Conservation (phyloP, 2,888 invertebrate species). For the Drosophila longiperda region DNA sequence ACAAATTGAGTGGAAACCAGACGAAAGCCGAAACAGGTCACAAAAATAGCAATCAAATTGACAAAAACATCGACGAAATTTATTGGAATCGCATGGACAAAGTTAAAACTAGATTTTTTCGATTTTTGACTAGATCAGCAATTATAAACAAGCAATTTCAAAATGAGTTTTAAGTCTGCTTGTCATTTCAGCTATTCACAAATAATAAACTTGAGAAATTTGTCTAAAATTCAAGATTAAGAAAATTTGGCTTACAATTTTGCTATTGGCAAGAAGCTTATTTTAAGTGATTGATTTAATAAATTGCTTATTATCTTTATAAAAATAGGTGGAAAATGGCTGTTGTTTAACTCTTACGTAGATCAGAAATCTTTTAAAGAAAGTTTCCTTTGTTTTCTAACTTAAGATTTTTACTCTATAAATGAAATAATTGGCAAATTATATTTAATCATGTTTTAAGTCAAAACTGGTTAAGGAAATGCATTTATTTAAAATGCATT, state of each 20-base stretch:
- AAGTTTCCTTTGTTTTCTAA: not conserved
- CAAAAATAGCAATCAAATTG: slow-evolving; percentile 18
- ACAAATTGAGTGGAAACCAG: slow-evolving; percentile 42
- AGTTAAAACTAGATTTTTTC: not conserved
- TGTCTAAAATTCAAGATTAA: not conserved
- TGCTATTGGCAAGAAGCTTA: not conserved
- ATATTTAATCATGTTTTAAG: not conserved
- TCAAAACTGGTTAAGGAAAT: not conserved
- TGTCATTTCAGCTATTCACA: not conserved
- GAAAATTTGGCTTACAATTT: no score
- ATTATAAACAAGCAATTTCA: not conserved
- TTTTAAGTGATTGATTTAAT: not conserved
- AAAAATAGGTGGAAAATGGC: not conserved
- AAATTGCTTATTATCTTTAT: not conserved
- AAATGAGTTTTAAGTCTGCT: not conserved
- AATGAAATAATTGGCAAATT: not conserved
- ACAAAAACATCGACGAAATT: slow-evolving; percentile 6
- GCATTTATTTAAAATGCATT: not conserved
- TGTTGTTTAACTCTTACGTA: not conserved
- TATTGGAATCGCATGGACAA: not conserved
- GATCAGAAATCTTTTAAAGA: accelerated
- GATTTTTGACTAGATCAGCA: not conserved
- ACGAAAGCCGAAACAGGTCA: slow-evolving; percentile 4
- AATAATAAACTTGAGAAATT: not conserved
- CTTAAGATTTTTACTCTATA: not conserved